A percentile compares a stretch with the other conserved stretches of the same genome.
Conservation (phyloP, 2,797 vertebrate species). For the Schizopygopsis malacanthus region DNA sequence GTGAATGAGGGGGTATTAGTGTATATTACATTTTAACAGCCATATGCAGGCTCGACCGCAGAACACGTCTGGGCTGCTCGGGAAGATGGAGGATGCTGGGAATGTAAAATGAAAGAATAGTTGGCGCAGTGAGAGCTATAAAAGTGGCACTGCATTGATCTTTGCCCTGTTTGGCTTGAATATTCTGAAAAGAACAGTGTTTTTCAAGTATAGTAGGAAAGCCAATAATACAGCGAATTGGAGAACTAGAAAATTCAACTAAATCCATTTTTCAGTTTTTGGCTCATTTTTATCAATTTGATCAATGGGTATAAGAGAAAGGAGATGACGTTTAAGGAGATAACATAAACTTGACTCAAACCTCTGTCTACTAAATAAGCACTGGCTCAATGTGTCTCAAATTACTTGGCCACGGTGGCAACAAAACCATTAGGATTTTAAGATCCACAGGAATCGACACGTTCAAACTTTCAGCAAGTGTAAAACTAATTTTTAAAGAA, state of each 20-base stretch:
- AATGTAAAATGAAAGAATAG: conserved; percentile 54
- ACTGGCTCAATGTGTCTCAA: neutral
- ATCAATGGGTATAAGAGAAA: neutral
- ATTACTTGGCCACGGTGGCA: neutral
- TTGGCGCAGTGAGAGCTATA: conserved; percentile 18
- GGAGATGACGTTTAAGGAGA: neutral
- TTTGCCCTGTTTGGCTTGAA: conserved; percentile 28
- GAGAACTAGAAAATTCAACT: neutral
- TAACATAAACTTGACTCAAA: neutral
- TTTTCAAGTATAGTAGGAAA: neutral
- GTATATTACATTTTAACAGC: conserved; percentile 66
- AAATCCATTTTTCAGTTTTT: neutral
- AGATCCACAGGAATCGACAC: conserved; percentile 15
- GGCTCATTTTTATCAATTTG: neutral
- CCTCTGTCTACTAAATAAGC: neutral
- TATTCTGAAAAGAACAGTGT: neutral
- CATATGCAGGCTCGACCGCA: conserved; percentile 48
- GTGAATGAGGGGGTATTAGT: conserved; percentile 52
- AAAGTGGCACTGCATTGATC: conserved; percentile 49
- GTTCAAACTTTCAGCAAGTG: conserved; percentile 16
- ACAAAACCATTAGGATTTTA: neutral
- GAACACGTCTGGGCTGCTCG: conserved; percentile 48
- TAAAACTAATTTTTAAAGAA: conserved; percentile 20
- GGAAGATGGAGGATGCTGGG: conserved; percentile 49
- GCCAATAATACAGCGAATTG: neutral